Percentiles rank a stretch among this genome's conserved stretches.
phyloP scores from a whole-genome alignment of 2,888 invertebrate genomes.

The Aspidiotus rigidus region DNA sequence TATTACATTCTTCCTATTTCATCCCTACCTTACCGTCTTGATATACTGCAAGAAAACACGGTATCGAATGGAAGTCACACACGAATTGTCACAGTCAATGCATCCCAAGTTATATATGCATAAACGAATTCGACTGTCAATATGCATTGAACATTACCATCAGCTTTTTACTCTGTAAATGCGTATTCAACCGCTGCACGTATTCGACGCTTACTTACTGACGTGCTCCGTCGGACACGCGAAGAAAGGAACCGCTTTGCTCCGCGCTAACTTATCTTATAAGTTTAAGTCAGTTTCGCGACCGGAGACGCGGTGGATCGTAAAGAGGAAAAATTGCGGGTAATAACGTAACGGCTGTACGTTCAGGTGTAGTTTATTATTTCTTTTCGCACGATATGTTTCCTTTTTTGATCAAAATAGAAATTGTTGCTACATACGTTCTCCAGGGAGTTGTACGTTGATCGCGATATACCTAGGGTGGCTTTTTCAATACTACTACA shows the following conservation, averaged over 20 bases:
- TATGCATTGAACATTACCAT: too few relatives aligned
- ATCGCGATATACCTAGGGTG: conserved; percentile 23
- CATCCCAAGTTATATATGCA: too few relatives aligned
- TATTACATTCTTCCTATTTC: too few relatives aligned
- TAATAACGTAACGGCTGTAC: conserved; percentile 30
- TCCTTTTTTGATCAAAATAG: conserved; percentile 28
- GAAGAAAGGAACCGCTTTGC: neutral
- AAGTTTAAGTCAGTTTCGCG: conserved; percentile 26
- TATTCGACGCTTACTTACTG: too few relatives aligned
- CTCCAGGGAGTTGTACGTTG: conserved; percentile 28
- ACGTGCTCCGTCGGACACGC: neutral
- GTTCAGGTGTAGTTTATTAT: conserved; percentile 33
- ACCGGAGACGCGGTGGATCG: neutral
- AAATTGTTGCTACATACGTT: conserved; percentile 28
- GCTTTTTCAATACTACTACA: neutral
- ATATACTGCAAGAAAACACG: too few relatives aligned
- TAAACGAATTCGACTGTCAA: too few relatives aligned
- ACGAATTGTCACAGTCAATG: too few relatives aligned
- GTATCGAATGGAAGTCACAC: too few relatives aligned
- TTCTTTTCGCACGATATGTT: conserved; percentile 26
- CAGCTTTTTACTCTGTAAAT: too few relatives aligned
- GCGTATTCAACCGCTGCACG: too few relatives aligned
- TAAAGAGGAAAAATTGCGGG: conserved; percentile 29
- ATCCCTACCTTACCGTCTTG: too few relatives aligned
- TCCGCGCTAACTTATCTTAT: too few relatives aligned